phyloP scores from a whole-genome alignment of 1,140 invertebrate species.

The Battus philenor region DNA sequence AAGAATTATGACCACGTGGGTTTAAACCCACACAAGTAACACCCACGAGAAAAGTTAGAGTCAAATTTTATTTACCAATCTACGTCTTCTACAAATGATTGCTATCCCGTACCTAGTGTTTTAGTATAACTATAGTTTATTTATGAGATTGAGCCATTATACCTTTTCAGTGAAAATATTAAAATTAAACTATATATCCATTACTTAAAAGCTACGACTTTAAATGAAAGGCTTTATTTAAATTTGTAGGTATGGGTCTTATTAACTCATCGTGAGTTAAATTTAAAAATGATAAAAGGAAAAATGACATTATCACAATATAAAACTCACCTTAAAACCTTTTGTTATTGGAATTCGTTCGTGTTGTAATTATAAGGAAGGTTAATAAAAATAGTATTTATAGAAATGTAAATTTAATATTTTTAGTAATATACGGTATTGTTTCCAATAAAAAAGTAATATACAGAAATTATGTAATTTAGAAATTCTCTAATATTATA shows the following conservation, averaged over 20 bases:
- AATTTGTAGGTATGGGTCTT: too few species aligned
- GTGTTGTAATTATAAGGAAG: too few species aligned
- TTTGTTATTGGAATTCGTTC: too few species aligned
- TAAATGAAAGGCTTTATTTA: slow-evolving; percentile 6
- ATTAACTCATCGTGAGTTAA: neutral
- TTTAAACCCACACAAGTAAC: slow-evolving; percentile 32
- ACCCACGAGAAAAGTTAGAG: slow-evolving; percentile 30
- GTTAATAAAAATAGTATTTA: too few species aligned
- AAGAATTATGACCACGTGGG: slow-evolving; percentile 35
- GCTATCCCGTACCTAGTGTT: slow-evolving; percentile 35
- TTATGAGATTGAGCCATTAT: neutral
- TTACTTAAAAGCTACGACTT: too few species aligned
- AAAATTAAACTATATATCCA: too few species aligned
- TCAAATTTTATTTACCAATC: slow-evolving; percentile 53
- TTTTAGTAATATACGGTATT: too few species aligned
- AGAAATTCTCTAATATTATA: neutral
- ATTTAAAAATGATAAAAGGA: neutral
- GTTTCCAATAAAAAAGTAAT: neutral
- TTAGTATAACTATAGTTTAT: slow-evolving; percentile 46
- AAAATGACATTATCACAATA: too few species aligned
- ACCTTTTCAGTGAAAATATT: neutral
- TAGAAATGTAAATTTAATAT: too few species aligned
- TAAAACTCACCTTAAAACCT: too few species aligned
- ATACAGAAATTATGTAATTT: neutral
- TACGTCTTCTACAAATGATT: slow-evolving; percentile 44